Evolutionary conservation across 2,113 vertebrate genomes (phyloP).

Genomic region (Hippocampus mohnikei): DNA sequence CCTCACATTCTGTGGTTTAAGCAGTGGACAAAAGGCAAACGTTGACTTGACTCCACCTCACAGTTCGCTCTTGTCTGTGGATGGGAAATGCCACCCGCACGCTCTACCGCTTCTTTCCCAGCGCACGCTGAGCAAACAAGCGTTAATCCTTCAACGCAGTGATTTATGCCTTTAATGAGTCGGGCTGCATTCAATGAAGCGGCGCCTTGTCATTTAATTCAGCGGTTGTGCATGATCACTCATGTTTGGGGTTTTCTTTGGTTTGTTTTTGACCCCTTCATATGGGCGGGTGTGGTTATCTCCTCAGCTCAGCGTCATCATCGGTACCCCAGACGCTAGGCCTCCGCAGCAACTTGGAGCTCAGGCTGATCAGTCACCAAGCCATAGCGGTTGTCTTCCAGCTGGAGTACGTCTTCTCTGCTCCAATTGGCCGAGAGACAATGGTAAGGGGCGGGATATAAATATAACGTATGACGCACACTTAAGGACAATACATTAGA

Average conservation of each 20-base stretch:
- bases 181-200: background rate
- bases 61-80: conserved; percentile 50
- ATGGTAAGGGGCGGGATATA: conserved; percentile 70
- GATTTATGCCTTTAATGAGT: conserved; percentile 22
- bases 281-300: background rate
- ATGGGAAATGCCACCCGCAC: conserved; percentile 52
- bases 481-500: background rate
- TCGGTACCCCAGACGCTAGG: conserved; percentile 63
- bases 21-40: conserved; percentile 16
- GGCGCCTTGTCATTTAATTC: conserved; percentile 13
- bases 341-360: conserved; percentile 82
- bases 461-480: background rate
- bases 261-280: background rate
- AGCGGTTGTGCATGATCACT: background rate
- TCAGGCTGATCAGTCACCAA: conserved; percentile 78
- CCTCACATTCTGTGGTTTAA: background rate
- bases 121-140: conserved; percentile 33
- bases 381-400: conserved; percentile 80
- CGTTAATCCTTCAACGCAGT: conserved; percentile 30
- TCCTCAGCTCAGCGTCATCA: conserved; percentile 41
- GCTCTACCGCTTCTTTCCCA: conserved; percentile 40
- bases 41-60: conserved; percentile 33
- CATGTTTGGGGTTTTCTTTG: background rate
- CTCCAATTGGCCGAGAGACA: conserved; percentile 52
- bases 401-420: conserved; percentile 85